Evolutionary conservation across 1,140 invertebrate genomes (phyloP), one percentile per base, ranked within the genome.

Genomic region (Zaprionus vittiger): DNA sequence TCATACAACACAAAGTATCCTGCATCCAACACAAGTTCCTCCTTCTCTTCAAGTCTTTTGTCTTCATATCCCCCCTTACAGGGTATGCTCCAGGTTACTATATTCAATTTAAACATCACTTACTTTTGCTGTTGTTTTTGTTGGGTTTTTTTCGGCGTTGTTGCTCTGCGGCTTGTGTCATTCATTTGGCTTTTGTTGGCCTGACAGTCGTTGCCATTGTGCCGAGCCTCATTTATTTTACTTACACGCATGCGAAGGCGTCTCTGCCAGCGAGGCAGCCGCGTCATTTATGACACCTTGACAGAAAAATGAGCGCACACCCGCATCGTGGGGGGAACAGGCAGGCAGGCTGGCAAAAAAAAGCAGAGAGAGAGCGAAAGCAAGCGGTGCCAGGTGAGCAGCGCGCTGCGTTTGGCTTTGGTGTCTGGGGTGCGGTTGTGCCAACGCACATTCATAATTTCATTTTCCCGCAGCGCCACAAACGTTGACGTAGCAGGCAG

Each of bases 261-360:
- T 63, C 38, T 65, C 34, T 70, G 70, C 14, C 65, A 56, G 70
- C 80, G 81, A 70, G 70, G 76, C 76, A 66, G 79, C 69, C 80
- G 82, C 84, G 84, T 87, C 84, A 87, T 89, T 87, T 87, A 87
- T 87, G 84, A 87, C 84, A 87, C 84, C 84, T 89, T 87, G 84
- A 84, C 84, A 84, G 81, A 89, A 84, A 87, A 87, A 87, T 87
- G 83, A 89, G 83, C 83, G 73, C 78, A 86, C 80, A 72, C 74
- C 62, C 14, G 15, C 54, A 31, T 6, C 31, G 9, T 34, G 0
- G 9, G 31, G 4, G 31, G 9, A 31, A 31, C 31, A 11, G 9
- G 14, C 24, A n/a, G 22, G 22, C 20, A n/a, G 47, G 9, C 52
- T 28, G 26, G 24, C 44, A 37, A 37, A n/a, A 14, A 34, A 44